Percentiles rank a stretch among this genome's conserved stretches.
Conservation (phyloP, 2,888 invertebrate genomes). For the Seira musarum region DNA sequence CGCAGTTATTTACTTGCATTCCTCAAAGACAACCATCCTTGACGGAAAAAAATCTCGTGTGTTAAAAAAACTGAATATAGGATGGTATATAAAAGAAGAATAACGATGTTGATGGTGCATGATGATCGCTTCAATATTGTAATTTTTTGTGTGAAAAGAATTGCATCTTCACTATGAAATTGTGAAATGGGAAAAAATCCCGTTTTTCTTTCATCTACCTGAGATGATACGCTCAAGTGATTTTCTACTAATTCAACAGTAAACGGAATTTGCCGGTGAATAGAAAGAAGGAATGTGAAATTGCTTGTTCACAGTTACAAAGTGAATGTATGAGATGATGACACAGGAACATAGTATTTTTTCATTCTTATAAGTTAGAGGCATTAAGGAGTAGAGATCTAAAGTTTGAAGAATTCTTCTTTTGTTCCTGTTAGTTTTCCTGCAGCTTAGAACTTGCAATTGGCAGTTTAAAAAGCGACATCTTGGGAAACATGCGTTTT, state of each 20-base stretch:
- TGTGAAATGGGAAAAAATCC: slow-evolving; percentile 58
- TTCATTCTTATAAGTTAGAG: background rate
- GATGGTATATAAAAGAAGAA: background rate
- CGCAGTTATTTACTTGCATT: slow-evolving; percentile 56
- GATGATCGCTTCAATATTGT: slow-evolving; percentile 13
- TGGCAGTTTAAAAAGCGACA: too few species aligned
- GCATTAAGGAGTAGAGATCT: too few species aligned
- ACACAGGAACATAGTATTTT: slow-evolving; percentile 11
- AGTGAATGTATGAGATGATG: slow-evolving; percentile 1
- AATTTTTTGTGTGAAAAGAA: slow-evolving; percentile 23
- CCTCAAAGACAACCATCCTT: slow-evolving; percentile 59
- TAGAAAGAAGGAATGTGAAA: background rate
- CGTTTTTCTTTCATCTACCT: slow-evolving; percentile 57
- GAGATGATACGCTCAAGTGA: slow-evolving; percentile 39
- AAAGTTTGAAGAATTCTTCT: too few species aligned
- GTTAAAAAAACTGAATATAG: too few species aligned
- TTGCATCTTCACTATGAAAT: background rate
- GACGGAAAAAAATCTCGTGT: slow-evolving; percentile 56
- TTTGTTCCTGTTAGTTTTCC: too few species aligned
- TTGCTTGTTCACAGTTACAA: background rate
- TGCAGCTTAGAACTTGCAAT: too few species aligned
- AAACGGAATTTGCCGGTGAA: background rate
- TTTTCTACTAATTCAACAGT: slow-evolving; percentile 18
- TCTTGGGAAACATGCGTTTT: too few species aligned
- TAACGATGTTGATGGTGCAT: slow-evolving; percentile 30